Percentiles rank a stretch among this genome's conserved stretches.
These are phyloP conservation scores for Hemiscyllium ocellatum DNA, from an alignment of 2,113 vertebrate genomes.

Conservation along the genomic window DNA sequence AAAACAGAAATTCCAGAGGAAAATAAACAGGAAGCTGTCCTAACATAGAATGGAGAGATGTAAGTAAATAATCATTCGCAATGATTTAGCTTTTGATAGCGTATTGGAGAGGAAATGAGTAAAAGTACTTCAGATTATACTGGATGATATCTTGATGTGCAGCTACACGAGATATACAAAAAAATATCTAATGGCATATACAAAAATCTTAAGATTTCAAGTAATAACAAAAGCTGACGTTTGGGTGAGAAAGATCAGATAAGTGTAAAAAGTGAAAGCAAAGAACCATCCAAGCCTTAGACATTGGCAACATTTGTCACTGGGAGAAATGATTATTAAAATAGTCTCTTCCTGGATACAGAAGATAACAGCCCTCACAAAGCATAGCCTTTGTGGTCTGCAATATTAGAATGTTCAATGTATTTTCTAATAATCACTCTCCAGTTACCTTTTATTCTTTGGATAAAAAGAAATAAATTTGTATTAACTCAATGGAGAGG, in stretches of 20 bases:
- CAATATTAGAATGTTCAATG: not conserved
- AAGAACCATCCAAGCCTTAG: conserved; percentile 6
- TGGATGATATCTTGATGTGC: not conserved
- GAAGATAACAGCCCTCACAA: not conserved
- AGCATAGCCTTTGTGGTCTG: not conserved
- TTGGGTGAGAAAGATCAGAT: not conserved
- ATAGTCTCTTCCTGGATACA: not conserved
- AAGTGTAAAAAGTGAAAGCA: conserved; percentile 2
- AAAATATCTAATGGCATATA: not conserved
- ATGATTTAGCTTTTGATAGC: not conserved
- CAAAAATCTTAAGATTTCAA: not conserved
- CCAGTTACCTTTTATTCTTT: not conserved
- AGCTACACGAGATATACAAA: not conserved
- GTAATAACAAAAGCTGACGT: not conserved
- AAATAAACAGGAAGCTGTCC: not conserved
- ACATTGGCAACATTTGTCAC: not conserved
- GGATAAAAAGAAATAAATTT: not conserved
- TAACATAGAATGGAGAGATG: not conserved
- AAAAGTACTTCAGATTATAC: not conserved
- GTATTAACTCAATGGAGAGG: not conserved
- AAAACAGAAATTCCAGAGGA: not conserved
- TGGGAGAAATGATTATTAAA: not conserved
- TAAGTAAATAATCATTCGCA: not conserved
- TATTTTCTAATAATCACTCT: conserved; percentile 26
- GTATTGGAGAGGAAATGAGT: not conserved